Evolutionary conservation across 2,888 invertebrate species (phyloP).

Genomic region (Abscondita cerata): DNA sequence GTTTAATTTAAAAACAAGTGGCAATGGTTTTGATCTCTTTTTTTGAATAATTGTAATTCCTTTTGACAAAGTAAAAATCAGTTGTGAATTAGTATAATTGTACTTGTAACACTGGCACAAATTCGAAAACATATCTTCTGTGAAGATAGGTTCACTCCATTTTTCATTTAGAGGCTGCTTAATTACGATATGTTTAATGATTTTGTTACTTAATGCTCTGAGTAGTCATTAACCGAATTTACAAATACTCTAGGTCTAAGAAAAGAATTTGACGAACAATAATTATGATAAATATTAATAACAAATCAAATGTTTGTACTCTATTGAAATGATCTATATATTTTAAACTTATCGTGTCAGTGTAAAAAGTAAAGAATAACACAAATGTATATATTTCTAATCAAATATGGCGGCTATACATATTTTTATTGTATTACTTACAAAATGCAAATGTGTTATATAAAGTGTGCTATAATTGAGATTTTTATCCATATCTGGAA

Average conservation of each 20-base stretch:
- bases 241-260: slow-evolving; percentile 36
- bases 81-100: slow-evolving; percentile 34
- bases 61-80: slow-evolving; percentile 29
- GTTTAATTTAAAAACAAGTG: slow-evolving; percentile 49
- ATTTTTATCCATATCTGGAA: slow-evolving; percentile 59
- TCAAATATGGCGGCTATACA: slow-evolving; percentile 55
- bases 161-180: slow-evolving; percentile 31
- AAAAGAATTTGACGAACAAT: slow-evolving; percentile 39
- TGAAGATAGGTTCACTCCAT: slow-evolving; percentile 46
- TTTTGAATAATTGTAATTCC: slow-evolving; percentile 32
- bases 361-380: slow-evolving; percentile 48
- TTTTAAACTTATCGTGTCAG: slow-evolving; percentile 53
- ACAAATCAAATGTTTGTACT: slow-evolving; percentile 33
- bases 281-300: slow-evolving; percentile 33
- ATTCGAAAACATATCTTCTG: slow-evolving; percentile 49
- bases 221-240: slow-evolving; percentile 34
- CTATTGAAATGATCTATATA: slow-evolving; percentile 48
- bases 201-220: slow-evolving; percentile 25
- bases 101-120: slow-evolving; percentile 47
- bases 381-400: slow-evolving; percentile 53
- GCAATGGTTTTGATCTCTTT: slow-evolving; percentile 59
- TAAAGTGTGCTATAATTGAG: slow-evolving; percentile 55
- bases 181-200: slow-evolving; percentile 21
- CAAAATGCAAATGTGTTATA: slow-evolving; percentile 49
- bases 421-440: slow-evolving; percentile 53